A percentile compares a stretch with the other conserved stretches of the same genome.
Conservation (phyloP, 2,888 invertebrate genomes). For the Sinopyrophorus schimmeli region DNA sequence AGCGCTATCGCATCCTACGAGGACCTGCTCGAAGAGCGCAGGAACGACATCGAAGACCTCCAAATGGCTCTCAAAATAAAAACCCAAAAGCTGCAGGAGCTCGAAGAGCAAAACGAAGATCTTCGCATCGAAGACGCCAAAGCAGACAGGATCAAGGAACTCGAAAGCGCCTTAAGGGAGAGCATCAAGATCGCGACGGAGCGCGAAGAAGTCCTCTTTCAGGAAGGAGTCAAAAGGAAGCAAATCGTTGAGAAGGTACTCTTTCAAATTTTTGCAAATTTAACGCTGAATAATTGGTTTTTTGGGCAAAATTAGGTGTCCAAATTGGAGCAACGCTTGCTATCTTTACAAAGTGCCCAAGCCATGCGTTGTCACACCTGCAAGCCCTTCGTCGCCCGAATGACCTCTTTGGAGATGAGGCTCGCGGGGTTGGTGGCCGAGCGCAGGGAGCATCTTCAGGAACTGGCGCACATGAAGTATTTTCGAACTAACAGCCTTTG, state of each 20-base stretch:
- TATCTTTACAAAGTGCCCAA: slow-evolving; percentile 71
- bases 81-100: slow-evolving; percentile 62
- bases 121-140: too few relatives aligned
- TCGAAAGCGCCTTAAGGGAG: slow-evolving; percentile 83
- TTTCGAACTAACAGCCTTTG: slow-evolving; percentile 4
- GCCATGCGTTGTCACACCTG: slow-evolving; percentile 71
- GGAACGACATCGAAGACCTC: slow-evolving; percentile 61
- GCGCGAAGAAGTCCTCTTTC: slow-evolving; percentile 66
- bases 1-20: slow-evolving; percentile 61
- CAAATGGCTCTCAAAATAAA: slow-evolving; percentile 63
- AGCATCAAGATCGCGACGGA: slow-evolving; percentile 75
- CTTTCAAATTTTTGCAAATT: slow-evolving; percentile 5
- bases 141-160: slow-evolving; percentile 62
- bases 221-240: slow-evolving; percentile 66
- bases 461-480: slow-evolving; percentile 81
- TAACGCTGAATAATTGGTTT: too few relatives aligned
- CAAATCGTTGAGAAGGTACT: slow-evolving; percentile 70
- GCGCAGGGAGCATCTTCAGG: slow-evolving; percentile 70
- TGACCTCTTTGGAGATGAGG: slow-evolving; percentile 66
- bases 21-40: slow-evolving; percentile 59
- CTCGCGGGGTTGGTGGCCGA: slow-evolving; percentile 64
- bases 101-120: too few relatives aligned
- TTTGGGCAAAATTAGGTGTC: slow-evolving; percentile 59
- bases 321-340: slow-evolving; percentile 70
- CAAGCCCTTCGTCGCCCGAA: slow-evolving; percentile 63